phyloP scores from a whole-genome alignment of 1,140 invertebrate species.

The Ruditapes philippinarum region DNA sequence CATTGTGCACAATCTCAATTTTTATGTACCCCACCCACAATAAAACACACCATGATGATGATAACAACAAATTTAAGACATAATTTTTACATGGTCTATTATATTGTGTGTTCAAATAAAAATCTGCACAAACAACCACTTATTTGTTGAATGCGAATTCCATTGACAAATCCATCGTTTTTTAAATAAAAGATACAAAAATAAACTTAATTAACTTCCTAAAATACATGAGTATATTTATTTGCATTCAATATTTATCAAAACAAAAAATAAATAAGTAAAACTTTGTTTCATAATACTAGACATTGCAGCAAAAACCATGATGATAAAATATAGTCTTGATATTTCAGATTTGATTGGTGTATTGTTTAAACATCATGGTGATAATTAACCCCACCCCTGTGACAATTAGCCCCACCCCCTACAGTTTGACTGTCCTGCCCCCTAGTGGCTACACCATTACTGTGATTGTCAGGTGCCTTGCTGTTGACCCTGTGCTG shows the following conservation, averaged over 20 bases:
- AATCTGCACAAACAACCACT: too few species aligned
- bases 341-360: not conserved
- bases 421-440: constrained; percentile 9
- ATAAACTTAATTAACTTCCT: too few species aligned
- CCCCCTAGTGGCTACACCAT: not conserved
- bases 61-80: not conserved
- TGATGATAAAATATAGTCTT: constrained; percentile 7
- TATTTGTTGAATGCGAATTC: too few species aligned
- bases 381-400: constrained; percentile 5
- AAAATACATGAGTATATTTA: too few species aligned
- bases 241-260: too few species aligned
- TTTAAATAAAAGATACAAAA: too few species aligned
- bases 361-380: not conserved
- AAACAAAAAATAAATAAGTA: not conserved
- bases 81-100: not conserved
- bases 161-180: too few species aligned
- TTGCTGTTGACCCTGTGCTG: constrained; percentile 35
- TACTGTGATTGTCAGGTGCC: constrained; percentile 63
- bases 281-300: not conserved
- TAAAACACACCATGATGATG: constrained; percentile 20
- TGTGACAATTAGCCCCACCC: constrained; percentile 8
- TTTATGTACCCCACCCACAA: constrained; percentile 42
- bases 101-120: not conserved
- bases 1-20: constrained; percentile 58
- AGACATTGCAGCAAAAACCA: not conserved